Conservation (phyloP, 2,888 invertebrate genomes). For the Polydrusus pterygomalis region DNA sequence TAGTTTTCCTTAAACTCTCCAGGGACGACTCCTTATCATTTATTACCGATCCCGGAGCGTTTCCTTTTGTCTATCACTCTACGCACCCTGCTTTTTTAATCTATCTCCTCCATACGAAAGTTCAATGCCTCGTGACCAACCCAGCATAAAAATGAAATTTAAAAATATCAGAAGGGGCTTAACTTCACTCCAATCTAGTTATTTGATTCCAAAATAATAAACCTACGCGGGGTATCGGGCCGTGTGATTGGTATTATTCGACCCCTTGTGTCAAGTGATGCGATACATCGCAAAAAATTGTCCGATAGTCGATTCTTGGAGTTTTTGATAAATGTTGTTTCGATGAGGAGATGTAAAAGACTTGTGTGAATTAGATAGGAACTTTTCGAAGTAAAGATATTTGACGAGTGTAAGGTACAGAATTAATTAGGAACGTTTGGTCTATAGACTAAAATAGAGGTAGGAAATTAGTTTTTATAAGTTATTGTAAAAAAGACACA, state of each 20-base stretch:
- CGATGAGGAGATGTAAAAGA: constrained; percentile 2
- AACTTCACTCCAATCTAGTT: constrained; percentile 69
- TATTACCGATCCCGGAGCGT: constrained; percentile 30
- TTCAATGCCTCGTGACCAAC: constrained; percentile 42
- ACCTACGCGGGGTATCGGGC: constrained; percentile 67
- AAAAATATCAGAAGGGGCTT: constrained; percentile 64
- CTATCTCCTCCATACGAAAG: constrained; percentile 25
- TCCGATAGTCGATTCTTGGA: constrained; percentile 23
- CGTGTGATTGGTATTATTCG: constrained; percentile 69
- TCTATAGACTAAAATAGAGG: too few species aligned
- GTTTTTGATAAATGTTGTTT: background rate
- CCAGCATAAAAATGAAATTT: constrained; percentile 51
- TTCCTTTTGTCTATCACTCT: constrained; percentile 38
- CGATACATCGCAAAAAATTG: constrained; percentile 23
- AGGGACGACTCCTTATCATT: constrained; percentile 16
- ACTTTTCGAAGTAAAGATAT: background rate
- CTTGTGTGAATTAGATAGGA: background rate
- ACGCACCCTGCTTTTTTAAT: constrained; percentile 40
- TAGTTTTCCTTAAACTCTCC: constrained; percentile 5
- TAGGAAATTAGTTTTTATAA: too few species aligned
- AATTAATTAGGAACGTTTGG: too few species aligned
- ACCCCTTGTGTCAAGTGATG: constrained; percentile 30
- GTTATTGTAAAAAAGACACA: too few species aligned
- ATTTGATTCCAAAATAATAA: constrained; percentile 69
- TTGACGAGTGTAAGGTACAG: too few species aligned